Evolutionary conservation across 1,140 invertebrate genomes (phyloP), one percentile per base, ranked within the genome.

Genomic region (Meloidogyne hapla): DNA sequence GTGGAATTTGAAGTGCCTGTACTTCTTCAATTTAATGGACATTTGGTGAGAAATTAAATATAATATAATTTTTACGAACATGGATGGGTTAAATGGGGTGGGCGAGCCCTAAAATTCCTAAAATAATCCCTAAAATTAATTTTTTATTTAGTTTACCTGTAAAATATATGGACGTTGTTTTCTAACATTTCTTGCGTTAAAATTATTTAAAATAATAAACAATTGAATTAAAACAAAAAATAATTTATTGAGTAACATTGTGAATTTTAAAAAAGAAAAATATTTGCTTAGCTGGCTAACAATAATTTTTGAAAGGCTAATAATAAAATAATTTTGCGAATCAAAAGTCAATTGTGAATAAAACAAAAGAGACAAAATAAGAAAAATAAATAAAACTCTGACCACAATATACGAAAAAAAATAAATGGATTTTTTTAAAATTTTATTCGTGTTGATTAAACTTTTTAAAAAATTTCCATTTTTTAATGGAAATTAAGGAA

Each of bases 1-100:
- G 45, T 80, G 13, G 79, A 80, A 38, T 80, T 80, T 67, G 80
- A 80, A 21, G 74, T 82, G 26, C 80, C 79, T 3, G 80, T 80
- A 18, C 69, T 80, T 23, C 25, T 80, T 10, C 79, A 80, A 69
- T 80, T 80, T 65, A 80, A 80, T 61, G 79, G 79, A 2, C 80
- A 80, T 23, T 25, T 77, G 23, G 79, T 82, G 9, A 8, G 33
- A 8, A 33, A 33, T 33, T n/a, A n/a, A n/a, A n/a, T n/a, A n/a
- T n/a, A n/a, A n/a, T n/a, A n/a, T n/a, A n/a, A n/a, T n/a, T n/a
- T n/a, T n/a, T n/a, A n/a, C n/a, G n/a, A n/a, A n/a, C n/a, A n/a
- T n/a, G n/a, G n/a, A n/a, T n/a, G n/a, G n/a, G n/a, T n/a, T n/a
- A n/a, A n/a, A n/a, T n/a, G n/a, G n/a, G n/a, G n/a, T 5, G 28